Evolutionary conservation across 1,140 invertebrate species (phyloP).

Genomic region (Acromyrmex echinatior): DNA sequence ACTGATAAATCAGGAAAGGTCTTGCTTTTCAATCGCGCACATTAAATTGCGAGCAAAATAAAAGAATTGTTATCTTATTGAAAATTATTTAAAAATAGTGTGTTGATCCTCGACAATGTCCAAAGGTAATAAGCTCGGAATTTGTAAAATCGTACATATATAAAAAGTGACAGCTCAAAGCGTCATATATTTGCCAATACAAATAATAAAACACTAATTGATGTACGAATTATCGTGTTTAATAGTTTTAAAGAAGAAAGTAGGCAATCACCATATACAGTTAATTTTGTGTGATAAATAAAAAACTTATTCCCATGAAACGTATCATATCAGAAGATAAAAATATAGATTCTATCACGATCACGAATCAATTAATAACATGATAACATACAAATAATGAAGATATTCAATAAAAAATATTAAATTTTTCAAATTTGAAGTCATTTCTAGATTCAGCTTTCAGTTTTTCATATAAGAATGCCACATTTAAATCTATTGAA

Average conservation of each 20-base stretch:
- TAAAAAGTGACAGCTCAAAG: background rate
- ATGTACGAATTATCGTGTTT: background rate
- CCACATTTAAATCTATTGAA: background rate
- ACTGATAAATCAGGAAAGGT: constrained; percentile 4
- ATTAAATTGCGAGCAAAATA: constrained; percentile 23
- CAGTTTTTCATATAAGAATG: background rate
- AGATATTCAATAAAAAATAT: background rate
- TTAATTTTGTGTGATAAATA: background rate
- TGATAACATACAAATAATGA: background rate
- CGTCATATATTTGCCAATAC: background rate
- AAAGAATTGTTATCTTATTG: constrained; percentile 21
- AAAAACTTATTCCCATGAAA: background rate
- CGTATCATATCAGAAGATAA: constrained; percentile 9
- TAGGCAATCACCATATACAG: background rate
- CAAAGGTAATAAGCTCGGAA: background rate
- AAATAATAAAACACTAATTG: background rate
- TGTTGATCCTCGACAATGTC: background rate
- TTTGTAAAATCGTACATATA: background rate
- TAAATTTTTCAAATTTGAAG: background rate
- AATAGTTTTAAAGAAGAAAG: background rate
- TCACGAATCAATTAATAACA: background rate
- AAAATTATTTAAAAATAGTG: constrained; percentile 4
- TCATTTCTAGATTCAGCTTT: background rate
- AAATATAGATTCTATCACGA: background rate
- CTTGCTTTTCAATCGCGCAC: background rate